Conservation (phyloP, 2,888 invertebrate genomes). For the Stenolophus ochropezus region DNA sequence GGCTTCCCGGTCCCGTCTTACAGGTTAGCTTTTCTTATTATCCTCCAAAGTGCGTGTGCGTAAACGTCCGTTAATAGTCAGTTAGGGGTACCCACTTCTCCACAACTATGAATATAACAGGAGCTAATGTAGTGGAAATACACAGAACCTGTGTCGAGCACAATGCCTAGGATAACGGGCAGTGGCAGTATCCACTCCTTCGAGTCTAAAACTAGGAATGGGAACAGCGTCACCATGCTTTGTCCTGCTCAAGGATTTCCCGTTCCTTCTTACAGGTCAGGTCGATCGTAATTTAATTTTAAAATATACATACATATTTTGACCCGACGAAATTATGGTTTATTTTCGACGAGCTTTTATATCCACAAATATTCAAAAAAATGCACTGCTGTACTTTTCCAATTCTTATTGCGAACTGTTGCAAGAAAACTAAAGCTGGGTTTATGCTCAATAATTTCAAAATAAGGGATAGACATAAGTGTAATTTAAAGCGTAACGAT, state of each 20-base stretch:
- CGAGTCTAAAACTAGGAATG: constrained; percentile 63
- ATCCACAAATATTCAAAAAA: too few relatives aligned
- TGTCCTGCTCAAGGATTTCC: constrained; percentile 87
- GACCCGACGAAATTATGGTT: too few relatives aligned
- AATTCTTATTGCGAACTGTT: too few relatives aligned
- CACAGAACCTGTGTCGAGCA: constrained; percentile 76
- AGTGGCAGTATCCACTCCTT: constrained; percentile 62
- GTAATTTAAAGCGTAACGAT: too few relatives aligned
- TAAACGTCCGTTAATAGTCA: neutral
- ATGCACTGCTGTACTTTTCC: too few relatives aligned
- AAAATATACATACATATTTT: too few relatives aligned
- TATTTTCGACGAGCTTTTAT: too few relatives aligned
- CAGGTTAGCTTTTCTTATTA: constrained; percentile 69
- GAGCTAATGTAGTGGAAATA: constrained; percentile 4
- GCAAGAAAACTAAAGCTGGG: too few relatives aligned
- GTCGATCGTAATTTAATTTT: too few relatives aligned
- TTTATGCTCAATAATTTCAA: too few relatives aligned
- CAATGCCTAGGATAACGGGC: constrained; percentile 73
- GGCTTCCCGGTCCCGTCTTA: constrained; percentile 74
- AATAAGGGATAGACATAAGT: too few relatives aligned
- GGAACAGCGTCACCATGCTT: constrained; percentile 76
- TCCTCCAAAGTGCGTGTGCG: neutral
- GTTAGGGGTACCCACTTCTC: constrained; percentile 4
- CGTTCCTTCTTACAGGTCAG: constrained; percentile 84
- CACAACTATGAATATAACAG: constrained; percentile 57